Evolutionary conservation across 2,888 invertebrate genomes (phyloP), one percentile per base, ranked within the genome.

Genomic region (Scaptomyza reducta): DNA sequence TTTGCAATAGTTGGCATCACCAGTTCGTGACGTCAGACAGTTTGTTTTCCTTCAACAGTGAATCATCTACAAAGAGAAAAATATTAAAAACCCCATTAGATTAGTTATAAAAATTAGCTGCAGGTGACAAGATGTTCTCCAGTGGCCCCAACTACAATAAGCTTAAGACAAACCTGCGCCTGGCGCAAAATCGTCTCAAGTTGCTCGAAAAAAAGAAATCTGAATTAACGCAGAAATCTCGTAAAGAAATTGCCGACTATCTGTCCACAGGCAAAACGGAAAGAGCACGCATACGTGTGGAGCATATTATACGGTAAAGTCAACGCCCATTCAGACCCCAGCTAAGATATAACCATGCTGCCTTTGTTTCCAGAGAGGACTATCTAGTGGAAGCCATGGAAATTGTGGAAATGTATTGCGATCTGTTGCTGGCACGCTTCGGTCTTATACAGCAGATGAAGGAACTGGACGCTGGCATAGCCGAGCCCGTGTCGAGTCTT

Each of bases 331-430:
- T 22, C 18, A 22, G 22, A 25, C 14, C 11, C 3, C 14, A 41
- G 14, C 1, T 33, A 7, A n/a, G 11, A 9, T 14, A 31, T 31
- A 6, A 3, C 11, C 11, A 50, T 10, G 14, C 2, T 31, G 6
- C 22, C 38, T n/a, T 27, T 0, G 10, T 11, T 33, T 14, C 25
- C 59, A 95, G 99, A 46, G 99, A 99, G 92, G 99, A 99, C 92
- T 99, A 99, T 91, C 94, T 99, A 92, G 99, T 99, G 3, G 99
- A 99, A 92, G 99, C 99, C 1, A 98, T 99, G 96, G 99, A 99
- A 93, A 94, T 99, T 64, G 95, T 99, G 0, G 99, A 99, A 93
- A 99, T 99, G 98, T 99, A 98, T 90, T 99, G 99, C 92, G 99
- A 99, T 92, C 93, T 99, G 54, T 92, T 99, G 45, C 92, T 99